Evolutionary conservation across 2,797 vertebrate species (phyloP), one percentile per base, ranked within the genome.

Genomic region (Enteromius viviparus): DNA sequence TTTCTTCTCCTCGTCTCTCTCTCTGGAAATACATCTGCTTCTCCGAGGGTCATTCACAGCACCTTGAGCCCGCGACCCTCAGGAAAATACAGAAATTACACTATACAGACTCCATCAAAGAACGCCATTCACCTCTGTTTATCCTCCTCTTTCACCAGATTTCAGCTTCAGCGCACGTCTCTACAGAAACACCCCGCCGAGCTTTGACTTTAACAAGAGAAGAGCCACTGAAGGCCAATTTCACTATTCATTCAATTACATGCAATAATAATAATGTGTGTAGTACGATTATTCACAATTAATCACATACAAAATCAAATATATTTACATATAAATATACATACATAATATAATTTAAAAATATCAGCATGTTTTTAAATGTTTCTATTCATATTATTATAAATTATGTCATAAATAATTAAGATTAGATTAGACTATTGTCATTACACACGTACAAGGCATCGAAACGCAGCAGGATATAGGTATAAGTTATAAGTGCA

Each of bases 51-150:
- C 9, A 11, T 34, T 14, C 47, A 34, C 71, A 14, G 47, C 60
- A 53, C 71, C 71, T 74, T 29, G 47, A 51, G 70, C 70, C 71
- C 47, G 21, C 19, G 47, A 51, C 26, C 70, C 71, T 53, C 71
- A 53, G 0, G 3, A n/a, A 74, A 74, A 4, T 19, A 21, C 23
- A 49, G 2, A 19, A 49, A 29, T 49, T 2, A 72, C 70, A 21
- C 17, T 49, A 2, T 15, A 69, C 1, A 51, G 9, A 21, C 19
- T 12, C 15, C 70, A 49, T 21, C 47, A 51, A 32, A 49, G 45
- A 21, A 49, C 0, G 1, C 17, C 26, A 10, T 19, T 32, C 26
- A 47, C 29, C 58, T 15, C 23, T 15, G 12, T 62, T 62, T 62
- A 29, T 51, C 26, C 45, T 49, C 15, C 17, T 47, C 14, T 29